Conservation (phyloP, 2,888 invertebrate species). For the Plebejus argus region DNA sequence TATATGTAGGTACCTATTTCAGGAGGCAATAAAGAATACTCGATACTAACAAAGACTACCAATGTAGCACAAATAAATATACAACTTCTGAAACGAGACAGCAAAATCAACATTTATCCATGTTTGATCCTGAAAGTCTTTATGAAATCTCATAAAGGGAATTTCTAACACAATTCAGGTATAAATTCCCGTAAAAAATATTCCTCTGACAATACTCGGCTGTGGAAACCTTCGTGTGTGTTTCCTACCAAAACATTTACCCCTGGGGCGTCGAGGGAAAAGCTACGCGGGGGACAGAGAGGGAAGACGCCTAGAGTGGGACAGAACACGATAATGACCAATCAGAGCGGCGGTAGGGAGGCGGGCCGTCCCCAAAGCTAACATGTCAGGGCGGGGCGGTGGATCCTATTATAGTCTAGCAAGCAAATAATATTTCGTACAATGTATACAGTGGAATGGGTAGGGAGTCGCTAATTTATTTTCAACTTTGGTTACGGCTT, state of each 20-base stretch:
- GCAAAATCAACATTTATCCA: constrained; percentile 26
- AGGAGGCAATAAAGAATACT: neutral
- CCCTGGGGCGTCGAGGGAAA: constrained; percentile 78
- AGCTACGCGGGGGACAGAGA: constrained; percentile 66
- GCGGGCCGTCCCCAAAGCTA: constrained; percentile 74
- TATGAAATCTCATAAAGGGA: constrained; percentile 76
- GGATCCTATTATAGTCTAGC: constrained; percentile 82
- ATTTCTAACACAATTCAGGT: constrained; percentile 77
- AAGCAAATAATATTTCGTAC: constrained; percentile 88
- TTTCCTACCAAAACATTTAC: constrained; percentile 81
- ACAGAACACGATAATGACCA: constrained; percentile 54
- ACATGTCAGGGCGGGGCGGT: constrained; percentile 80
- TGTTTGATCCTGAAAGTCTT: constrained; percentile 64
- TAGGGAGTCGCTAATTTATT: constrained; percentile 75
- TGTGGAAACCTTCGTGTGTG: constrained; percentile 77
- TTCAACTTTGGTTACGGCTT: constrained; percentile 80
- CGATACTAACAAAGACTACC: neutral
- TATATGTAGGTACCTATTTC: neutral
- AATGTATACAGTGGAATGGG: constrained; percentile 84
- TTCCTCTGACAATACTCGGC: constrained; percentile 71
- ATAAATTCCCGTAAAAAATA: constrained; percentile 77
- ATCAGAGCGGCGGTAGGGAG: constrained; percentile 54
- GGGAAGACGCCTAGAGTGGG: constrained; percentile 46
- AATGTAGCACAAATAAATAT: neutral
- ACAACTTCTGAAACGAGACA: neutral